Conservation (phyloP, 2,113 vertebrate species). For the Apteryx mantelli region DNA sequence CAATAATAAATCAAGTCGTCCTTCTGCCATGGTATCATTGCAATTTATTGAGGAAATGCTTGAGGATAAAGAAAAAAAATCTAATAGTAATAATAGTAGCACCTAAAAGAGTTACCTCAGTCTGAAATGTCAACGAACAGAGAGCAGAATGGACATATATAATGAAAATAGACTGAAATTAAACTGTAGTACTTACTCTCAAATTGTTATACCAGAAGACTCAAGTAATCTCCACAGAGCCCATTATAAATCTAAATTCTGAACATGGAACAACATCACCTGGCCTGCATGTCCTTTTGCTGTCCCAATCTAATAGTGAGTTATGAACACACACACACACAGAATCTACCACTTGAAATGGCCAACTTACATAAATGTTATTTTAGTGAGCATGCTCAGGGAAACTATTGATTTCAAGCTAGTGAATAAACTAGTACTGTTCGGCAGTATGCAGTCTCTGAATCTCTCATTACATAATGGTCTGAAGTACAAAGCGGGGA, state of each 20-base stretch:
- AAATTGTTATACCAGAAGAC: background rate
- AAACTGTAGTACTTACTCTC: background rate
- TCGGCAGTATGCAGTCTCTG: background rate
- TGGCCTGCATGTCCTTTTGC: background rate
- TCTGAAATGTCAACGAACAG: background rate
- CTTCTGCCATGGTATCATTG: background rate
- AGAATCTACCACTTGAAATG: background rate
- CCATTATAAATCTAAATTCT: background rate
- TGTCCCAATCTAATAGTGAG: background rate
- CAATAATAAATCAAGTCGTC: background rate
- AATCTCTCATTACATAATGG: background rate
- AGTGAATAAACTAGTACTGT: background rate
- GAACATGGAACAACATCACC: background rate
- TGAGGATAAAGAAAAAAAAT: background rate
- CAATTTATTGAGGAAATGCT: background rate
- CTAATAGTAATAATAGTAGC: background rate
- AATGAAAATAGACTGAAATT: background rate
- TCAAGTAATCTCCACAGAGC: background rate
- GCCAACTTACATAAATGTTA: background rate
- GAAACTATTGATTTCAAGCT: background rate
- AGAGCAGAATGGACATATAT: background rate
- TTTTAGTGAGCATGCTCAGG: background rate
- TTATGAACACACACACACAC: background rate
- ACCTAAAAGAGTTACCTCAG: background rate
- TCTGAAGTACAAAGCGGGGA: background rate